phyloP scores from a whole-genome alignment of 2,113 vertebrate genomes.

The Emydura subglobosa region DNA sequence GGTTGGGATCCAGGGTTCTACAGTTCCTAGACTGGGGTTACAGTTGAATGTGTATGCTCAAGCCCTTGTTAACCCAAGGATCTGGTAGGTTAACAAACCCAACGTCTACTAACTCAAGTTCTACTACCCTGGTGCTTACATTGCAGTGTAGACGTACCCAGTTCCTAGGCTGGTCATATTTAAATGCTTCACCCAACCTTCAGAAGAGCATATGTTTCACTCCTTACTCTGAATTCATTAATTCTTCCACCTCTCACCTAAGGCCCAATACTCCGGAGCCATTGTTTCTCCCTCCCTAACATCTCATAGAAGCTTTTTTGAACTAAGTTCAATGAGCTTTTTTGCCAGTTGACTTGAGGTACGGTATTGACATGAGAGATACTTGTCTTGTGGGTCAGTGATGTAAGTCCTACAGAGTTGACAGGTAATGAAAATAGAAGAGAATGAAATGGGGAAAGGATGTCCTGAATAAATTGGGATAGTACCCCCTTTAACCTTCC shows the following conservation, averaged over 20 bases:
- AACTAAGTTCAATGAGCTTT: not conserved
- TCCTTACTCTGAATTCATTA: not conserved
- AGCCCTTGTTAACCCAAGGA: not conserved
- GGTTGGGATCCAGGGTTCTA: not conserved
- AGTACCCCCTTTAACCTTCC: not conserved
- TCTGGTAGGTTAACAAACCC: not conserved
- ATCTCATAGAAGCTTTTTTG: not conserved
- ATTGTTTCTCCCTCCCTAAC: not conserved
- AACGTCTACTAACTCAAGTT: not conserved
- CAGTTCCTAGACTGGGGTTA: not conserved
- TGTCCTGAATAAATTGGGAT: not conserved
- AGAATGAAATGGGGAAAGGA: not conserved
- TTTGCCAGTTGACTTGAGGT: not conserved
- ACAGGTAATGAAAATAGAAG: not conserved
- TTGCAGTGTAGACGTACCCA: not conserved
- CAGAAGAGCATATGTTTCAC: not conserved
- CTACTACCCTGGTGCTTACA: not conserved
- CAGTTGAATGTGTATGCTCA: not conserved
- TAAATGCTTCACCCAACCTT: accelerated
- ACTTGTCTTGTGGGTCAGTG: not conserved
- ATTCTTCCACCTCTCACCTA: not conserved
- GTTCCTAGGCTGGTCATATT: not conserved
- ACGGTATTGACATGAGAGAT: not conserved
- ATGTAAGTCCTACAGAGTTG: not conserved
- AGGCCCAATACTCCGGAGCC: not conserved